These are phyloP conservation scores for Ochropacha duplaris DNA, from an alignment of 2,888 invertebrate species.

Conservation along the genomic window DNA sequence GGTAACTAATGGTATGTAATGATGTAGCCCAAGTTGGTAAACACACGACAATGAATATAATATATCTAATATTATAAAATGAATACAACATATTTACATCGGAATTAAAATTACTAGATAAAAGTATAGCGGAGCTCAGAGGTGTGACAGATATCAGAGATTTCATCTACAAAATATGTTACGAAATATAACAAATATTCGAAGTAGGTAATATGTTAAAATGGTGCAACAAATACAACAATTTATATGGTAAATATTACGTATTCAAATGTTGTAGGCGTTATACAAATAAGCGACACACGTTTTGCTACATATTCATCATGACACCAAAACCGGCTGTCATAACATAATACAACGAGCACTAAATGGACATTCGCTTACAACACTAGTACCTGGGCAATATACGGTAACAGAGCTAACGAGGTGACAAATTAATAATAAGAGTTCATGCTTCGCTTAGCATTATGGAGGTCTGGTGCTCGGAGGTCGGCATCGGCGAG, in stretches of 20 bases:
- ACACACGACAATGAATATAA: no score
- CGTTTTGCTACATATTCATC: neutral
- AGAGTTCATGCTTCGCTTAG: slow-evolving; percentile 44
- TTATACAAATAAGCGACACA: neutral
- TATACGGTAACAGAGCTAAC: slow-evolving; percentile 22
- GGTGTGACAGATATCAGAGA: neutral
- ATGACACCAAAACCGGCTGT: neutral
- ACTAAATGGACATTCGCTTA: neutral
- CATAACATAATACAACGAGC: neutral
- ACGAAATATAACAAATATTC: neutral
- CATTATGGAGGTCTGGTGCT: slow-evolving; percentile 27
- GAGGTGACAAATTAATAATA: slow-evolving; percentile 49
- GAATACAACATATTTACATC: neutral
- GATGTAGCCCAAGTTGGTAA: no score
- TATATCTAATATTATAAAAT: no score
- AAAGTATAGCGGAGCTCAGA: neutral
- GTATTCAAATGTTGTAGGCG: neutral
- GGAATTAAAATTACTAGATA: neutral
- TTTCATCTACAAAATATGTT: neutral
- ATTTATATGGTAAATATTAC: neutral
- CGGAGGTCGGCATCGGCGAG: slow-evolving; percentile 11
- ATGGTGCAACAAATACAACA: neutral
- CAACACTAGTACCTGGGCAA: neutral
- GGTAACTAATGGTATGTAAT: no score
- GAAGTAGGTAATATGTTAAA: neutral